These are phyloP conservation scores for Orthosia gracilis DNA, from an alignment of 2,888 invertebrate genomes.

Conservation along the genomic window DNA sequence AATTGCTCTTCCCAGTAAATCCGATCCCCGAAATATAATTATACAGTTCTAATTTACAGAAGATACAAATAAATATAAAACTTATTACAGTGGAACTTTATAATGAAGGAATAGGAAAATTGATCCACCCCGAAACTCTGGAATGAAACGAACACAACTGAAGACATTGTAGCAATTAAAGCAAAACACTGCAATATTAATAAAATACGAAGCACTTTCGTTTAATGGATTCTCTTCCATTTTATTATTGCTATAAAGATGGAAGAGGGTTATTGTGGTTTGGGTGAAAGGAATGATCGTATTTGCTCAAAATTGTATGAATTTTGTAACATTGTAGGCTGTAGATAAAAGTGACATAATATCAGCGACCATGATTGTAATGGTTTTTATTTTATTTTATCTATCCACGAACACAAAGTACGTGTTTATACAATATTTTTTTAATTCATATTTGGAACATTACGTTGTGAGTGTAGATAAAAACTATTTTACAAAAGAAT, in stretches of 20 bases:
- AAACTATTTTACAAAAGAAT: too few species aligned
- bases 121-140: conserved; percentile 30
- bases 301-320: not conserved
- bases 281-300: not conserved
- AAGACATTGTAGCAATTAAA: conserved; percentile 44
- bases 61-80: conserved; percentile 16
- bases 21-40: not conserved
- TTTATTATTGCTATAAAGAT: conserved; percentile 41
- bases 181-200: conserved; percentile 40
- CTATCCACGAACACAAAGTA: too few species aligned
- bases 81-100: conserved; percentile 13
- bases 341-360: too few species aligned
- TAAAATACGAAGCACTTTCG: conserved; percentile 43
- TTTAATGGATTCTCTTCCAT: conserved; percentile 22
- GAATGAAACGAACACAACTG: conserved; percentile 47
- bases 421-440: too few species aligned
- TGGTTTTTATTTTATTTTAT: too few species aligned
- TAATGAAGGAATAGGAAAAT: conserved; percentile 24
- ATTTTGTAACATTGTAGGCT: not conserved
- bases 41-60: conserved; percentile 8
- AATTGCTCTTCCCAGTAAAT: not conserved
- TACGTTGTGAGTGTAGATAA: too few species aligned
- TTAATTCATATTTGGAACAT: too few species aligned
- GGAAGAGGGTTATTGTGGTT: conserved; percentile 7
- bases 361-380: too few species aligned